phyloP scores from a whole-genome alignment of 2,113 vertebrate species.

The Oostethus manadensis region DNA sequence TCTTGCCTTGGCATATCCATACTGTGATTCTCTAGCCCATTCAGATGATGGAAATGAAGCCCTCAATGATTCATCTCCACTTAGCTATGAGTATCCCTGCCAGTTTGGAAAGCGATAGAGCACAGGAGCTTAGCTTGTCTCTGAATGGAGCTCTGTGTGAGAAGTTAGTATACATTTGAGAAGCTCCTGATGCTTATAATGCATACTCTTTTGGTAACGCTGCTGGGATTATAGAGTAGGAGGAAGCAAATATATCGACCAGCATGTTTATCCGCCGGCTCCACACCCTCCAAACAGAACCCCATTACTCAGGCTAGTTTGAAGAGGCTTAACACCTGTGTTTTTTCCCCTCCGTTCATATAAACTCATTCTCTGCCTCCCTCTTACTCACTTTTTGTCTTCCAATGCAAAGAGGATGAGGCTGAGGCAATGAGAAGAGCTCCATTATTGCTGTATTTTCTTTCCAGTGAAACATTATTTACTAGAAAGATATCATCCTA shows the following conservation, averaged over 20 bases:
- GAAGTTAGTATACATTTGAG: slow-evolving; percentile 66
- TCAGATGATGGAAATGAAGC: slow-evolving; percentile 53
- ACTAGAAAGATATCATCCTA: slow-evolving; percentile 77
- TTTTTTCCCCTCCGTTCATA: slow-evolving; percentile 43
- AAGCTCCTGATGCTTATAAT: slow-evolving; percentile 59
- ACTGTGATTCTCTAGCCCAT: slow-evolving; percentile 50
- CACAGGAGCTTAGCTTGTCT: slow-evolving; percentile 57
- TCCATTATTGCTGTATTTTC: slow-evolving; percentile 71
- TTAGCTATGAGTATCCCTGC: slow-evolving; percentile 56
- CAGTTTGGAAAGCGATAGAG: slow-evolving; percentile 60
- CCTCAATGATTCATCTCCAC: slow-evolving; percentile 63
- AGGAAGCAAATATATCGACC: slow-evolving; percentile 58
- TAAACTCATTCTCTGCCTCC: slow-evolving; percentile 63
- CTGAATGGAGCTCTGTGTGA: slow-evolving; percentile 58
- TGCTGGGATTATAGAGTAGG: slow-evolving; percentile 62
- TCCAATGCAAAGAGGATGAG: slow-evolving; percentile 74
- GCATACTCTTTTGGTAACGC: slow-evolving; percentile 58
- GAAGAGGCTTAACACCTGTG: slow-evolving; percentile 71
- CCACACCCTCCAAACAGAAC: slow-evolving; percentile 63
- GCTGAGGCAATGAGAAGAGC: slow-evolving; percentile 62
- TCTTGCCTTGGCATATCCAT: slow-evolving; percentile 35
- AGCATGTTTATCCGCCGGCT: slow-evolving; percentile 63
- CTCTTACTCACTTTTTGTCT: slow-evolving; percentile 70
- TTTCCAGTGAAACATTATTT: slow-evolving; percentile 74
- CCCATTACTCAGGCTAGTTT: slow-evolving; percentile 67